phyloP scores from a whole-genome alignment of 2,113 vertebrate genomes.

The Odobenus rosmarus region DNA sequence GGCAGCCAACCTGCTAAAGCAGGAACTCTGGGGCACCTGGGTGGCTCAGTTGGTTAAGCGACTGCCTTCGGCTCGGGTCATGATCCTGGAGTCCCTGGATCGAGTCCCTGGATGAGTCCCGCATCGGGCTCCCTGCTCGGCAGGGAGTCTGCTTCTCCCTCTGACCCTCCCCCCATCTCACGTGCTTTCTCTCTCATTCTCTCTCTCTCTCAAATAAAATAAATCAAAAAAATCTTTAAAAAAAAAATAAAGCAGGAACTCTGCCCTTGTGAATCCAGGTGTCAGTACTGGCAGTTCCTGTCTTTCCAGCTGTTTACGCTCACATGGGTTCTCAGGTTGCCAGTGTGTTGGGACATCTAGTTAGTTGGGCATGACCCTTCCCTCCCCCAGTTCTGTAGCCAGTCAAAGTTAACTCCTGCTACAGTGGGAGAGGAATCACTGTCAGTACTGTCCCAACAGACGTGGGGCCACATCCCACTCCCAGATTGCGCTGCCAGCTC shows the following conservation, averaged over 20 bases:
- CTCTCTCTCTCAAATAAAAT: no score
- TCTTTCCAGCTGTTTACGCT: neutral
- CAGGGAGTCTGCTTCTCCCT: no score
- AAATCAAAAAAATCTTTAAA: no score
- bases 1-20: neutral
- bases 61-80: no score
- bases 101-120: no score
- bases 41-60: no score
- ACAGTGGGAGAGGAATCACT: neutral
- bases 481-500: neutral
- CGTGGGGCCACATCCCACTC: neutral
- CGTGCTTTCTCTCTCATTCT: no score
- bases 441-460: neutral
- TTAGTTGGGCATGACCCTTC: neutral
- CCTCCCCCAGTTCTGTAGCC: neutral
- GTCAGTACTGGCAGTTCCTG: neutral
- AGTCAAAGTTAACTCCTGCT: neutral
- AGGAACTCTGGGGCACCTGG: neutral
- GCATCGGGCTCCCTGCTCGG: no score
- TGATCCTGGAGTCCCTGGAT: no score
- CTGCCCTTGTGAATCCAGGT: neutral
- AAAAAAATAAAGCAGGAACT: neutral
- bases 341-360: neutral
- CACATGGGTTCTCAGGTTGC: neutral
- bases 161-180: no score